Conservation (phyloP, 2,888 invertebrate species). For the Syrista parreyssii region DNA sequence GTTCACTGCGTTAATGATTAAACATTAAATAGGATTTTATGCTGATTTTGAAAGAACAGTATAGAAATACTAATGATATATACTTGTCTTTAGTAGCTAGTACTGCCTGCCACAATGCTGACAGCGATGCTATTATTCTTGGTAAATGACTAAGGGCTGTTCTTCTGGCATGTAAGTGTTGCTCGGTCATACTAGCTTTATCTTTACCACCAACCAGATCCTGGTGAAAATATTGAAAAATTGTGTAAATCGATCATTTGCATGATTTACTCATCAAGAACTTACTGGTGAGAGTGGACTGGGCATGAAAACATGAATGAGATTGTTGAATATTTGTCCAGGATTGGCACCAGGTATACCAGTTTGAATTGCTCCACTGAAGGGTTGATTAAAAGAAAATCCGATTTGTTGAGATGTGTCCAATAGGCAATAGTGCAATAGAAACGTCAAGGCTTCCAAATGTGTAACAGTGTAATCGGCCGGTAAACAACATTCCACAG, state of each 20-base stretch:
- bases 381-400: constrained; percentile 70
- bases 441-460: constrained; percentile 80
- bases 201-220: constrained; percentile 58
- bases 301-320: constrained; percentile 84
- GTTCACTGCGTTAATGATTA: constrained; percentile 61
- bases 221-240: constrained; percentile 36
- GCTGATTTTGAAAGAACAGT: neutral
- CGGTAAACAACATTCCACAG: constrained; percentile 70
- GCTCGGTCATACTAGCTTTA: constrained; percentile 60
- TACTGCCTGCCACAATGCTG: constrained; percentile 83
- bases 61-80: constrained; percentile 22
- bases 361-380: constrained; percentile 68
- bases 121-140: constrained; percentile 82
- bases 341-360: constrained; percentile 71
- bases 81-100: constrained; percentile 68
- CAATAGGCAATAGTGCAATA: constrained; percentile 84
- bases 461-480: constrained; percentile 84
- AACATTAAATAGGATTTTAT: neutral
- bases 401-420: constrained; percentile 74
- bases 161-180: constrained; percentile 73
- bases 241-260: neutral
- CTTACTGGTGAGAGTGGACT: constrained; percentile 67
- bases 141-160: constrained; percentile 84
- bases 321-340: constrained; percentile 81
- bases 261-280: constrained; percentile 1